A percentile compares a stretch with the other conserved stretches of the same genome.
phyloP scores from a whole-genome alignment of 2,797 vertebrate species.

The Schizopygopsis malacanthus region DNA sequence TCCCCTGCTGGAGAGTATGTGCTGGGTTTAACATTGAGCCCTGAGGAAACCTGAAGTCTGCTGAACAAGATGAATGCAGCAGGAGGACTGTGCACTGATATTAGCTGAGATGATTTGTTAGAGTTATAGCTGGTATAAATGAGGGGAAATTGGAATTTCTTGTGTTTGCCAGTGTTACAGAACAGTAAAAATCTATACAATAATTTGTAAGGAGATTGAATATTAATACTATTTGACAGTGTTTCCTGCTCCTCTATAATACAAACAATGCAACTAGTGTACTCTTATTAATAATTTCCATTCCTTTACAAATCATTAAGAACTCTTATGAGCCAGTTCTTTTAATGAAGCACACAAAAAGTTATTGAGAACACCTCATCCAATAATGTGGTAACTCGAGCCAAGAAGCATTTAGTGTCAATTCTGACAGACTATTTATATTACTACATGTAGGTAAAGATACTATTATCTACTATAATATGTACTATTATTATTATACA shows the following conservation, averaged over 20 bases:
- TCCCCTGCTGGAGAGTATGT: conserved; percentile 42
- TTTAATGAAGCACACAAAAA: not conserved
- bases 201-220: not conserved
- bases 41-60: conserved; percentile 31
- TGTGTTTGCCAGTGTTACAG: not conserved
- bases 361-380: not conserved
- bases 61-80: conserved; percentile 36
- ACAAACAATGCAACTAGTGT: not conserved
- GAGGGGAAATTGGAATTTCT: not conserved
- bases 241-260: not conserved
- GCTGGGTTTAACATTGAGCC: conserved; percentile 40
- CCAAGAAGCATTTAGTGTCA: not conserved
- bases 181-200: conserved; percentile 2
- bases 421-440: not conserved
- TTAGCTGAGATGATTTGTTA: conserved; percentile 18
- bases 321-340: not conserved
- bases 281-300: not conserved
- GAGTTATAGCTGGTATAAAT: not conserved
- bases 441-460: not conserved
- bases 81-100: conserved; percentile 15
- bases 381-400: not conserved
- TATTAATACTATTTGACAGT: not conserved
- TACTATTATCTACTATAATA: no score
- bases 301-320: not conserved
- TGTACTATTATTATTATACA: not conserved